Conservation (phyloP, 2,888 invertebrate species). For the Diabrotica balteata region DNA sequence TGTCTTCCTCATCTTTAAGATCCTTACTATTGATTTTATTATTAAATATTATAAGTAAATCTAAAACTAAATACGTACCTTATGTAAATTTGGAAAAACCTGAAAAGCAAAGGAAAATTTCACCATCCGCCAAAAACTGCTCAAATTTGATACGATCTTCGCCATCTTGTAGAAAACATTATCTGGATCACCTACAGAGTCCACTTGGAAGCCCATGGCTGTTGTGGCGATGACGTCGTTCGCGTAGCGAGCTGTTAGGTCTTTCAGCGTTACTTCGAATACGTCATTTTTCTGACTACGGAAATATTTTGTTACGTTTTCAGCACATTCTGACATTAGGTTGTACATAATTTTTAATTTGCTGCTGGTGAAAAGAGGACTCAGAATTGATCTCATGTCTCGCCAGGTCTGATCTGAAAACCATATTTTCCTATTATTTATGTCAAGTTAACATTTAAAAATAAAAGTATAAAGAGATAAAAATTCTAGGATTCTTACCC, state of each 20-base stretch:
- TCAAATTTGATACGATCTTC: slow-evolving; percentile 58
- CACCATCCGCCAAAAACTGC: background rate
- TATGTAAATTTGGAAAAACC: background rate
- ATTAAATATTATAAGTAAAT: no score
- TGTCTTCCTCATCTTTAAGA: no score
- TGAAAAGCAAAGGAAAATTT: slow-evolving; percentile 8
- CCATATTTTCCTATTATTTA: background rate
- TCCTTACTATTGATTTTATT: no score
- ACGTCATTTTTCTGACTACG: slow-evolving; percentile 39
- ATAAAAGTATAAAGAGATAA: no score
- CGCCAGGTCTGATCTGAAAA: slow-evolving; percentile 45
- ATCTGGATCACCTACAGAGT: slow-evolving; percentile 62
- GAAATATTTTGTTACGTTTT: slow-evolving; percentile 42
- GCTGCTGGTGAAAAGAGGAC: slow-evolving; percentile 54
- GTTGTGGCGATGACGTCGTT: slow-evolving; percentile 65
- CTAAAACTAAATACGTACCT: background rate
- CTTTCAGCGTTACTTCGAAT: slow-evolving; percentile 58
- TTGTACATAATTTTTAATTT: slow-evolving; percentile 55
- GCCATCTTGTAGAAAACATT: slow-evolving; percentile 66
- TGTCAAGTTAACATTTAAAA: no score
- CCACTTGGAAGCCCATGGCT: slow-evolving; percentile 64
- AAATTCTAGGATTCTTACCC: slow-evolving; percentile 35
- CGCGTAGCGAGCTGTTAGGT: slow-evolving; percentile 60
- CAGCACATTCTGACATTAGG: slow-evolving; percentile 43
- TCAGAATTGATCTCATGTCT: slow-evolving; percentile 52